Evolutionary conservation across 2,797 vertebrate species (phyloP).

Genomic region (Chanos chanos): DNA sequence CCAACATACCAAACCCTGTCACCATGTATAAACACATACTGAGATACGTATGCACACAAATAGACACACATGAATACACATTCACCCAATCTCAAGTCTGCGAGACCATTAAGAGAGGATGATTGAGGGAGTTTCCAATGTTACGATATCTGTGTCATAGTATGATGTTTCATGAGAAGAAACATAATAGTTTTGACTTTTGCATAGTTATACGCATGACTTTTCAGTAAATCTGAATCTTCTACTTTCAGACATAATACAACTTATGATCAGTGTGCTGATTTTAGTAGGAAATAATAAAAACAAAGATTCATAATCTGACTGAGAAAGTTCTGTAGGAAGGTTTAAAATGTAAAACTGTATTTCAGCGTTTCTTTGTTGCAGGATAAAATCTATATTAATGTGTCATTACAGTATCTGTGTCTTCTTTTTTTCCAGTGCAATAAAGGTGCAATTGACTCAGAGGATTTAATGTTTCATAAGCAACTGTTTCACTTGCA

Average conservation of each 20-base stretch:
- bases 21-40: neutral
- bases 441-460: conserved; percentile 7
- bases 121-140: neutral
- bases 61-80: conserved; percentile 9
- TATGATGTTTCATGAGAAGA: too few species aligned
- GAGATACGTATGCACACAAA: neutral
- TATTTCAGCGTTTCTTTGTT: neutral
- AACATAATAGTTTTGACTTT: too few species aligned
- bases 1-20: conserved; percentile 24
- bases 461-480: conserved; percentile 23
- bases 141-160: neutral
- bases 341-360: too few species aligned
- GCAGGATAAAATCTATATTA: conserved; percentile 22
- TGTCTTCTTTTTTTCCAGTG: conserved; percentile 20
- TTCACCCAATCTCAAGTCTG: conserved; percentile 7
- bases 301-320: too few species aligned
- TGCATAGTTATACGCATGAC: too few species aligned
- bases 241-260: too few species aligned
- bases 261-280: too few species aligned
- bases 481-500: conserved; percentile 31
- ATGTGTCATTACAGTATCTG: conserved; percentile 18
- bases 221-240: neutral
- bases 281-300: too few species aligned
- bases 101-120: neutral
- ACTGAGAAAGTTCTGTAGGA: too few species aligned